A percentile compares a stretch with the other conserved stretches of the same genome.
Evolutionary conservation across 2,888 invertebrate genomes (phyloP).

Genomic region (Lacanobia wlatinum): DNA sequence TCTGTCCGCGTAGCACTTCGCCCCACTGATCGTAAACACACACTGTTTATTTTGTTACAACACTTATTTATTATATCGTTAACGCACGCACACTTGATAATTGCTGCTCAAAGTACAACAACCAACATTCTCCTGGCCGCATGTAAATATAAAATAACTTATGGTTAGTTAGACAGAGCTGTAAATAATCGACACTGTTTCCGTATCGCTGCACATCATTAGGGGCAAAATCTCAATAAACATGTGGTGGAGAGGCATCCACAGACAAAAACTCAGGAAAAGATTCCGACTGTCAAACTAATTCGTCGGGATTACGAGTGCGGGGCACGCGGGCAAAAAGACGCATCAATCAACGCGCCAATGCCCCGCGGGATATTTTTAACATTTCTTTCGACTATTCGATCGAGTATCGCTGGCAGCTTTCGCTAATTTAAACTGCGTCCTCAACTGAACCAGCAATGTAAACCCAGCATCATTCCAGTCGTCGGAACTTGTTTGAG

Average conservation of each 20-base stretch:
- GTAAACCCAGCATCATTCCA: conserved; percentile 40
- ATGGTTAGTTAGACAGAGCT: conserved; percentile 62
- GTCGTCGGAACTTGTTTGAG: conserved; percentile 68
- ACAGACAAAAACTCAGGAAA: conserved; percentile 85
- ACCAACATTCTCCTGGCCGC: conserved; percentile 41
- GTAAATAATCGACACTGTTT: conserved; percentile 72
- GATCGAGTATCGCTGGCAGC: conserved; percentile 59
- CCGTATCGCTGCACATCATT: conserved; percentile 87
- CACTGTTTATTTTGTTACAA: conserved; percentile 80
- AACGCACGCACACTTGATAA: conserved; percentile 69
- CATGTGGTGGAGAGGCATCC: conserved; percentile 80
- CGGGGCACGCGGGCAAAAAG: conserved; percentile 87
- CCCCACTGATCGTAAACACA: conserved; percentile 73
- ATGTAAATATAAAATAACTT: conserved; percentile 55
- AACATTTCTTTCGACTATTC: conserved; percentile 64
- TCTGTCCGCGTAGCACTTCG: conserved; percentile 76
- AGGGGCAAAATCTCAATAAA: conserved; percentile 80
- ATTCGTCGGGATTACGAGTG: conserved; percentile 83
- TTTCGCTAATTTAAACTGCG: conserved; percentile 37
- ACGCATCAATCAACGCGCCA: conserved; percentile 83
- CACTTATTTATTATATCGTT: conserved; percentile 76
- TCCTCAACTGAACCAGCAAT: conserved; percentile 52
- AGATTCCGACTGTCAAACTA: conserved; percentile 88
- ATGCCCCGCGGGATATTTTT: conserved; percentile 78
- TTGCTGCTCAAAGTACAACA: conserved; percentile 54